Conservation (phyloP, 2,113 vertebrate genomes). For the Centropristis striata region DNA sequence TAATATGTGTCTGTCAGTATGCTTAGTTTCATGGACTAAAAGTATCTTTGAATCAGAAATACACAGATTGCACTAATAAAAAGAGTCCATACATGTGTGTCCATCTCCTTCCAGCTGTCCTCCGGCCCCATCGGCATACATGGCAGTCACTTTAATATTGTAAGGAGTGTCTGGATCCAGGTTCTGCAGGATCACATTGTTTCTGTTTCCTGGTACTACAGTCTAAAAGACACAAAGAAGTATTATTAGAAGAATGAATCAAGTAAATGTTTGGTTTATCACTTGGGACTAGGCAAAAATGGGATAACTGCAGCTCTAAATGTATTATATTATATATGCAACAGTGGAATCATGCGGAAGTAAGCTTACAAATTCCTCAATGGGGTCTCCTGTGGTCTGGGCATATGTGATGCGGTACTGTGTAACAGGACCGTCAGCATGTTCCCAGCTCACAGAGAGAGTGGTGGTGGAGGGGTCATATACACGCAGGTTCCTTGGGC, state of each 20-base stretch:
- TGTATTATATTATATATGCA: background rate
- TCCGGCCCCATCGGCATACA: constrained; percentile 94
- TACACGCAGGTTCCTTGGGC: constrained; percentile 92
- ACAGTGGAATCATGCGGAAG: background rate
- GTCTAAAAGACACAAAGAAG: constrained; percentile 80
- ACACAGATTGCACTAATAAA: background rate
- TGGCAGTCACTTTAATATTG: constrained; percentile 92
- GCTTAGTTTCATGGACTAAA: background rate
- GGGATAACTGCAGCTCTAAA: background rate
- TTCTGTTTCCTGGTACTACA: constrained; percentile 94
- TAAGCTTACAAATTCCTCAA: constrained; percentile 94
- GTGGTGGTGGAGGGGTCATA: constrained; percentile 94
- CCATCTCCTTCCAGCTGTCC: constrained; percentile 92
- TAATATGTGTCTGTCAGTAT: background rate
- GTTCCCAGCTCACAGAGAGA: constrained; percentile 95
- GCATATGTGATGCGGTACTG: constrained; percentile 96
- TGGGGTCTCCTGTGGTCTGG: constrained; percentile 93
- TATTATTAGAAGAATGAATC: background rate
- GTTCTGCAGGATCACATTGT: constrained; percentile 91
- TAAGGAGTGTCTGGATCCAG: constrained; percentile 94
- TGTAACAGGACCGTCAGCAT: constrained; percentile 93
- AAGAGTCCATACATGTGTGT: constrained; percentile 89
- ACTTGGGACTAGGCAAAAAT: background rate
- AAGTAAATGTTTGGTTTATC: background rate
- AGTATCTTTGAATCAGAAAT: constrained; percentile 4